Conservation (phyloP, 2,113 vertebrate genomes). For the Nycticebus coucang region DNA sequence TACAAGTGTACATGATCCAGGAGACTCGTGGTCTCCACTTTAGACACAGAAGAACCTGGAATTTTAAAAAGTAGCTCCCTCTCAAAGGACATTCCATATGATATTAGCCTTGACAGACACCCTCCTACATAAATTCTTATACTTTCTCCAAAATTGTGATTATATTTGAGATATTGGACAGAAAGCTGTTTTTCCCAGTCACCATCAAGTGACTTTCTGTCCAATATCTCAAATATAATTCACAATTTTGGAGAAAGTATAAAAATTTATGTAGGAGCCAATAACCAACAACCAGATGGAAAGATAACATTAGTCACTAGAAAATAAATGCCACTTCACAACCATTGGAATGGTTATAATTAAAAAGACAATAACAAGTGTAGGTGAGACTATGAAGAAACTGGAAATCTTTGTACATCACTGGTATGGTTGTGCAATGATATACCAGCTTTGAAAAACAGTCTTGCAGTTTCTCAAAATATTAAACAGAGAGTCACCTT, state of each 20-base stretch:
- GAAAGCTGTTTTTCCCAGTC: not conserved
- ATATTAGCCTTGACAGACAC: not conserved
- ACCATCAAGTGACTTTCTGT: not conserved
- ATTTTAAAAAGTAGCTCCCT: not conserved
- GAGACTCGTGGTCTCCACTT: not conserved
- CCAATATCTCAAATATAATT: no score
- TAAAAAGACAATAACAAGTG: conserved; percentile 29
- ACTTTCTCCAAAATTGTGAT: conserved; percentile 4
- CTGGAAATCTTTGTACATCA: not conserved
- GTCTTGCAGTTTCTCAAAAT: not conserved
- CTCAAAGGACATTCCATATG: not conserved
- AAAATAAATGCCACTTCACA: conserved; percentile 7
- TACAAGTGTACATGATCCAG: not conserved
- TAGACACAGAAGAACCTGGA: not conserved
- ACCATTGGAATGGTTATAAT: not conserved
- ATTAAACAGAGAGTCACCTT: not conserved
- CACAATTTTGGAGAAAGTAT: no score
- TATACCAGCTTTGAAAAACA: not conserved
- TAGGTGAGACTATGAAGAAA: not conserved
- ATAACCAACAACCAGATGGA: not conserved
- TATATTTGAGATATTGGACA: not conserved
- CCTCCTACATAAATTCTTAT: not conserved
- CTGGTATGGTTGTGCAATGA: not conserved
- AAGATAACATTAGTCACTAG: not conserved
- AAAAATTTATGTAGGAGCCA: not conserved